Base-by-base conservation (phyloP, 2,888 invertebrate genomes). In the Melolontha melolontha region DNA sequence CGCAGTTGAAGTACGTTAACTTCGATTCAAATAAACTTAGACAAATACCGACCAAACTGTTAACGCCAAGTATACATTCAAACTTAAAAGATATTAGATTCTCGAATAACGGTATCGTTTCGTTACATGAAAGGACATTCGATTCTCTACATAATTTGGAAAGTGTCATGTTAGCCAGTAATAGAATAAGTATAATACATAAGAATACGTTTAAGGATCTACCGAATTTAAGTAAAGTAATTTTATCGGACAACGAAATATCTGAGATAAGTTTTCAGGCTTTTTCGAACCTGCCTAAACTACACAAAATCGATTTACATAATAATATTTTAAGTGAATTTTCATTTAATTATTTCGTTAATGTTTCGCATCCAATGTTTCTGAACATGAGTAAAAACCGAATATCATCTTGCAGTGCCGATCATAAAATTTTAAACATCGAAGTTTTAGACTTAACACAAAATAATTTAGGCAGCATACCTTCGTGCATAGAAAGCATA, bases 21-120 rank as follows among this genome's bases (percentile, higher is more conserved):
- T 84, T 96, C 77, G 95, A 95, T 78, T 94, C 93, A 64, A 96
- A 96, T 83, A 89, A 92, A 75, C 86, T 96, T 10, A 88, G 90
- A 70, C 86, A 87, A 49, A 85, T 96, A 67, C 91, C 92, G 0
- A 84, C 86, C 40, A 89, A 88, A 70, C 84, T 93, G 52, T 91
- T 94, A 75, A 87, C 90, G 75, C 85, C 89, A 1, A 89, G 89
- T 65, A 84, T 90, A 5, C 93, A 95, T 75, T 86, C 89, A 8
- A 89, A 91, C 74, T 82, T 96, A 62, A 89, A 89, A 64, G 94
- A 95, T 80, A 86, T 95, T 44, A 89, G 95, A 76, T 85, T 96
- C 64, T 92, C 93, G 2, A 92, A 93, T 81, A 96, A 96, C 84
- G 90, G 91, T 76, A 82, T 96, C 70, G 89, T 89, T 74, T 85